Base-by-base conservation (phyloP, 1,140 invertebrate genomes). In the Drosophila ananassae region DNA sequence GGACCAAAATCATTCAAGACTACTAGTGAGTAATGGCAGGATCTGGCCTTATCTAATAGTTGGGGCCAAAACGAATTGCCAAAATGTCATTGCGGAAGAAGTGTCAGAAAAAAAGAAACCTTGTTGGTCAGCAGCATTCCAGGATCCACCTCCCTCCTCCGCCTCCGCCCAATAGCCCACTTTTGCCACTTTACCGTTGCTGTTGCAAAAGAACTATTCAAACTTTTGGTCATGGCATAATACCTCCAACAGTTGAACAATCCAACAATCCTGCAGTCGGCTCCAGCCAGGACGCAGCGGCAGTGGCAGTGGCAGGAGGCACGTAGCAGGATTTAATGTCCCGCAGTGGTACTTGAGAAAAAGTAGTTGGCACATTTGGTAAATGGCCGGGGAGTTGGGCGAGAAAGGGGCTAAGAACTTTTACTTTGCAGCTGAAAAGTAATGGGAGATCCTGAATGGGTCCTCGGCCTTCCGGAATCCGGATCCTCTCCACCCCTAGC, bases 281-380 rank as follows among this genome's bases (percentile, higher is more conserved):
- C 30, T 50, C 77, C 8, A 8, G 7, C 32, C 32, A 10, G 32
- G 32, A 34, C 9, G 32, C 32, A 10, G 10, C 2, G 59, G 54
- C 73, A 62, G 69, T 59, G 62, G 58, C 78, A 25, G 52, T 77
- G 67, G 69, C 69, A 28, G 25, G 55, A 72, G 81, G 75, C 83
- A 85, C 82, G 82, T 85, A 89, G 60, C 82, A 69, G 75, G 79
- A 87, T 87, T 87, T 87, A 87, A 89, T 87, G 83, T 87, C 83
- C 83, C 83, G 61, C 84, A 89, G 79, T 89, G 84, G 84, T 87
- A 89, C 83, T 87, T 89, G 83, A 87, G 83, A 87, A 87, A 87
- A 87, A 89, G 83, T 89, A 87, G 83, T 79, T 89, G 79, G 67
- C 67, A 79, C 66, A 63, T 83, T 75, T 75, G 71, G 72, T 75